Evolutionary conservation across 2,888 invertebrate species (phyloP), one percentile per base, ranked within the genome.

Genomic region (Prenolepis imparis): DNA sequence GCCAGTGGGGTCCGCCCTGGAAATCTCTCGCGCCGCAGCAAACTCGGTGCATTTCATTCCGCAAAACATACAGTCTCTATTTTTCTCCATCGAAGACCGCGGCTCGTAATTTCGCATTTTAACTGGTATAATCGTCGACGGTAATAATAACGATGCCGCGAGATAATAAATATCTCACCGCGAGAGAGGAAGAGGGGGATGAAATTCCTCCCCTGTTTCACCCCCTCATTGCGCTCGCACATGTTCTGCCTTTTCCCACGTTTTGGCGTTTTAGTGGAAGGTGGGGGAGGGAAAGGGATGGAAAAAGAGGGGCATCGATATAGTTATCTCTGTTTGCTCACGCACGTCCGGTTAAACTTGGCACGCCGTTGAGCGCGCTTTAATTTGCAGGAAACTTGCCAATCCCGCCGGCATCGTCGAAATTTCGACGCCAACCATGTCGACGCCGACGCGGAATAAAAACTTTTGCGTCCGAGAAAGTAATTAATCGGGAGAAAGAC

Each of bases 81-180:
- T 68, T 70, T 81, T 41, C 80, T 59, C 55, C 64, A 59, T 78
- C 15, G 66, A 66, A 12, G 41, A n/a, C 12, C 57, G 4, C 28
- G 66, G 41, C 52, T 63, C 61, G 63, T 81, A 83, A 80, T 83
- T 83, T 70, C 52, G 83, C 48, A 70, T 81, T 83, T 83, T 81
- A 83, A 83, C 63, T 59, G 84, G 72, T 84, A 82, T 84, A 82
- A 84, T 84, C 82, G 73, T 74, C 59, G 64, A 73, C 73, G 59
- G 39, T 82, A 84, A 48, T 82, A 84, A 48, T n/a, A 48, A 82
- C 82, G 74, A 83, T 52, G 57, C 74, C 73, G 73, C 48, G 64
- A 68, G 66, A 83, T 70, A 84, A 84, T 83, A 83, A 84, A 84
- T 83, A 84, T 84, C 83, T 66, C 57, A 59, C 81, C 44, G 63